Conservation (phyloP, 2,113 vertebrate genomes). For the Rhea americana region DNA sequence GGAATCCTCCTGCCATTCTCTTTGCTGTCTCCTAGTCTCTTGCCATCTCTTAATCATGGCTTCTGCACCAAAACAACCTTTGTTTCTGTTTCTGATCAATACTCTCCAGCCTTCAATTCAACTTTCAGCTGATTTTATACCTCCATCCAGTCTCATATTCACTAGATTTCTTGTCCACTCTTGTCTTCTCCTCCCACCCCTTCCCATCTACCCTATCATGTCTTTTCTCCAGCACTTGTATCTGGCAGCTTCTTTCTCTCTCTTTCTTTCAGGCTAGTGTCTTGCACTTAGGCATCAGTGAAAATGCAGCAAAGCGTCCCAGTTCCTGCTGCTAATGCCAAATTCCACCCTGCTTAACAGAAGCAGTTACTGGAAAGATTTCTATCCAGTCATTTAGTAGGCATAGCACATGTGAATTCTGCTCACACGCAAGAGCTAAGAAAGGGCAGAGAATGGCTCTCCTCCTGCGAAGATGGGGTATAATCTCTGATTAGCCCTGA, state of each 20-base stretch:
- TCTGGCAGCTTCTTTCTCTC: background rate
- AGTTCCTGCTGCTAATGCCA: background rate
- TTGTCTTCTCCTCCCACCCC: background rate
- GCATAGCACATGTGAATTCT: background rate
- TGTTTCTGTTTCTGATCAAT: fast-evolving
- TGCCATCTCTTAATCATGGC: background rate
- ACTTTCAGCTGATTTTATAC: background rate
- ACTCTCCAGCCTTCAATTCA: background rate
- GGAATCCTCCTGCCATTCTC: background rate
- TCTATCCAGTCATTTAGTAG: background rate
- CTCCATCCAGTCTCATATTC: background rate
- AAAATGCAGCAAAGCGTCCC: fast-evolving
- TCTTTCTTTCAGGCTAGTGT: background rate
- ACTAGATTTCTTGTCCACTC: background rate
- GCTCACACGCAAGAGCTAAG: background rate
- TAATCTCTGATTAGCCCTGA: fast-evolving
- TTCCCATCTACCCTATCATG: background rate
- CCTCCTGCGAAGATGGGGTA: background rate
- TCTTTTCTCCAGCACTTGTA: background rate
- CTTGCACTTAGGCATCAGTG: background rate
- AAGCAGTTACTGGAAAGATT: background rate
- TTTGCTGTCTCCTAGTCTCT: background rate
- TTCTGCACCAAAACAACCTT: background rate
- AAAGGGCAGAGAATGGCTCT: background rate
- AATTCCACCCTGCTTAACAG: fast-evolving